phyloP scores from a whole-genome alignment of 2,113 vertebrate species.

The Gopherus evgoodei region DNA sequence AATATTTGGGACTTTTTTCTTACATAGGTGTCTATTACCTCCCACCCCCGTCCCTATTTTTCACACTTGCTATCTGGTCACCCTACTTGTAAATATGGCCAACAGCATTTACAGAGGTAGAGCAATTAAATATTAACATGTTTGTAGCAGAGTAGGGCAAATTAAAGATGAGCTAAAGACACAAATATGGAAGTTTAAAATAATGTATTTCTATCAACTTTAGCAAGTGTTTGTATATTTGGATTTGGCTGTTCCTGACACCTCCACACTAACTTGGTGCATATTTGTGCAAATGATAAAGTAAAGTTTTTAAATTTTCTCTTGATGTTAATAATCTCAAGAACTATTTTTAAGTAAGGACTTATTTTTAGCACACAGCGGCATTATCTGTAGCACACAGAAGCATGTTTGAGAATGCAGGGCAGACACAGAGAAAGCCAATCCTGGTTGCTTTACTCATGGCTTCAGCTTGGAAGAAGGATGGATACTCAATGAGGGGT shows the following conservation, averaged over 20 bases:
- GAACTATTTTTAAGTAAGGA: too few relatives aligned
- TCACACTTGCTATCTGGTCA: too few relatives aligned
- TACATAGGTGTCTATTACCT: too few relatives aligned
- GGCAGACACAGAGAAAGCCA: constrained; percentile 3
- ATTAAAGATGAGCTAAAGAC: not conserved
- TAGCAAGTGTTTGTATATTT: not conserved
- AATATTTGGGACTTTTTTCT: too few relatives aligned
- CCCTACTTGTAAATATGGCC: not conserved
- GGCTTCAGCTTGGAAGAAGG: constrained; percentile 4
- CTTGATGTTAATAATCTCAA: too few relatives aligned
- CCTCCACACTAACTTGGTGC: not conserved
- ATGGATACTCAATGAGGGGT: not conserved
- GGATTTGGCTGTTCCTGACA: constrained; percentile 1
- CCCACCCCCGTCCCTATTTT: too few relatives aligned
- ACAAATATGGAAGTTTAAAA: not conserved
- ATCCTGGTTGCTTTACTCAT: constrained; percentile 50
- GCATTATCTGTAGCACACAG: not conserved
- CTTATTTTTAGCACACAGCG: not conserved
- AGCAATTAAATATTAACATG: not conserved
- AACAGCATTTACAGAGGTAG: not conserved
- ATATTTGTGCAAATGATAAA: constrained; percentile 14
- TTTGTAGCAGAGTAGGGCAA: not conserved
- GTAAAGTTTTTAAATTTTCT: too few relatives aligned
- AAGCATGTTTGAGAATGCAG: constrained; percentile 15
- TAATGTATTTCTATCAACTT: not conserved